phyloP scores from a whole-genome alignment of 2,113 vertebrate species.

The Perca fluviatilis region DNA sequence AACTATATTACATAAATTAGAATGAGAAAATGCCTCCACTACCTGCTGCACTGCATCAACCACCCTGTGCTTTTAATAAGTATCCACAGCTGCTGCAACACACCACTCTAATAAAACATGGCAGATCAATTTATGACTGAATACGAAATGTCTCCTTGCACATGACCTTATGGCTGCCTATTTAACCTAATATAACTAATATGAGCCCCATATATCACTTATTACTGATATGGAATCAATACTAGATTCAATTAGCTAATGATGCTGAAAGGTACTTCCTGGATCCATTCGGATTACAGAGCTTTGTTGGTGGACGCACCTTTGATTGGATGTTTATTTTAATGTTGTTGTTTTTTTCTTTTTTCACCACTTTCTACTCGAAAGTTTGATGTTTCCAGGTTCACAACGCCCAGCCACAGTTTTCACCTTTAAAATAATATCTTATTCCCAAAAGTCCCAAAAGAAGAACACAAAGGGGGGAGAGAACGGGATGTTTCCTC shows the following conservation, averaged over 20 bases:
- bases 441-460: no score
- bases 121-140: conserved; percentile 79
- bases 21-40: conserved; percentile 26
- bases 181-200: conserved; percentile 85
- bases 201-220: conserved; percentile 81
- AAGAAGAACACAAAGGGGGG: no score
- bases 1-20: not conserved
- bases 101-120: conserved; percentile 79
- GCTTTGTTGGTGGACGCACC: conserved; percentile 36
- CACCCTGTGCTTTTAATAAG: conserved; percentile 52
- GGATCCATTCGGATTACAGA: conserved; percentile 66
- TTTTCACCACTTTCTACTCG: not conserved
- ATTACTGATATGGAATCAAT: conserved; percentile 83
- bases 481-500: not conserved
- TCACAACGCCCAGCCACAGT: not conserved
- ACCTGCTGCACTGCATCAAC: conserved; percentile 35
- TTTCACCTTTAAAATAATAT: not conserved
- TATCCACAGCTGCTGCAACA: conserved; percentile 36
- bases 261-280: conserved; percentile 77
- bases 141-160: conserved; percentile 61
- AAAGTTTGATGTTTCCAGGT: not conserved
- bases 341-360: not conserved
- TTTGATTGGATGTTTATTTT: conserved; percentile 26
- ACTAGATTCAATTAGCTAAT: conserved; percentile 83
- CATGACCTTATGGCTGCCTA: conserved; percentile 76